A percentile compares a stretch with the other conserved stretches of the same genome.
Conservation (phyloP, 2,888 invertebrate species). For the Slavum lentiscoides region DNA sequence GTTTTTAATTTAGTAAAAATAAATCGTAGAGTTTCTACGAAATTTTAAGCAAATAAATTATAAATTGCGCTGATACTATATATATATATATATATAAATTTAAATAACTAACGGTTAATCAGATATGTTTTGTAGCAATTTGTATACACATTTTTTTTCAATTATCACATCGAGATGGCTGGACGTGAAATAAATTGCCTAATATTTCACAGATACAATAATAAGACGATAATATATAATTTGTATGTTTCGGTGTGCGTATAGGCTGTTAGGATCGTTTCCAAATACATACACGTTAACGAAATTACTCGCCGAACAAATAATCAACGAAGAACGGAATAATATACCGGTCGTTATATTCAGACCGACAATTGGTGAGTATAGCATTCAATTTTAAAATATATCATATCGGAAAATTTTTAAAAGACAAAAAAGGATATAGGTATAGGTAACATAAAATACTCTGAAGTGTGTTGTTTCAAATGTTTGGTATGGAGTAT, state of each 20-base stretch:
- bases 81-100: no score
- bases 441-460: not conserved
- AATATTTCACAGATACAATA: not conserved
- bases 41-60: no score
- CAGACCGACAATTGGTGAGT: conserved; percentile 84
- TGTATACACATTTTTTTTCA: no score
- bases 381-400: not conserved
- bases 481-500: no score
- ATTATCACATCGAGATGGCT: no score
- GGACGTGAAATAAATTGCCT: not conserved
- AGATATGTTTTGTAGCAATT: no score
- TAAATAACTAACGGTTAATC: no score
- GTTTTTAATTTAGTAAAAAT: no score
- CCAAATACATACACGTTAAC: conserved; percentile 93
- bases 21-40: no score
- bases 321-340: conserved; percentile 70
- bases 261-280: conserved; percentile 68
- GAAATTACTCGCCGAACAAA: conserved; percentile 83
- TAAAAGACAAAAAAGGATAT: no score
- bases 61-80: no score
- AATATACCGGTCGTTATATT: conserved; percentile 76
- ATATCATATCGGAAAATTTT: not conserved
- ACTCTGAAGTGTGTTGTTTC: no score
- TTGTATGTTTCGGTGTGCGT: conserved; percentile 39
- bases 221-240: not conserved